phyloP scores from a whole-genome alignment of 2,113 vertebrate species.

The Thomomys bottae region DNA sequence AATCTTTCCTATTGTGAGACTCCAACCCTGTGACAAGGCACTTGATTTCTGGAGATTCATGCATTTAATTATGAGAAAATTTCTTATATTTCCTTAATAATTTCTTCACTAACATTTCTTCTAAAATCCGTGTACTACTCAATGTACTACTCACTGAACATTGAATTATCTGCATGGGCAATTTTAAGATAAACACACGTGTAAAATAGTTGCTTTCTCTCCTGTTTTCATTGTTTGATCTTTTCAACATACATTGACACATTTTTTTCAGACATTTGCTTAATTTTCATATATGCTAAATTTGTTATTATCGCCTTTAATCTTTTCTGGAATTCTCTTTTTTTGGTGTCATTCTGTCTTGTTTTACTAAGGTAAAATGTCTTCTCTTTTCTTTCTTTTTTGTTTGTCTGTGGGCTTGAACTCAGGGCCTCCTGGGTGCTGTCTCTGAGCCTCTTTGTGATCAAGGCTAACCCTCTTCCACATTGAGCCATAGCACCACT shows the following conservation, averaged over 20 bases:
- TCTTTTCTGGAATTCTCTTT: neutral
- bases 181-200: neutral
- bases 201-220: neutral
- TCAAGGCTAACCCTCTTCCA: too few species aligned
- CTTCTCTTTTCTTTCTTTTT: too few species aligned
- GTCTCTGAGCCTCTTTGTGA: too few species aligned
- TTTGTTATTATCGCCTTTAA: neutral
- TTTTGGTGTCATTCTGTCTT: neutral
- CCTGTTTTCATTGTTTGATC: neutral
- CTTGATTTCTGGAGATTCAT: neutral
- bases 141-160: too few species aligned
- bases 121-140: neutral
- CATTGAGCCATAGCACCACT: too few species aligned
- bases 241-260: neutral
- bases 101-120: constrained; percentile 20
- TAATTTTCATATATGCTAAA: neutral
- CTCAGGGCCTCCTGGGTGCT: too few species aligned
- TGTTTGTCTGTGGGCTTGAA: too few species aligned
- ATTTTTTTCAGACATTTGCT: too few species aligned
- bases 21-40: neutral
- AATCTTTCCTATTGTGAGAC: too few species aligned
- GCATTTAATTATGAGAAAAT: neutral
- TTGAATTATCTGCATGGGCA: neutral
- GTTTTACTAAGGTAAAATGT: neutral
- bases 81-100: neutral